These are phyloP conservation scores for Dendropsophus ebraccatus DNA, from an alignment of 2,113 vertebrate genomes.

Conservation along the genomic window DNA sequence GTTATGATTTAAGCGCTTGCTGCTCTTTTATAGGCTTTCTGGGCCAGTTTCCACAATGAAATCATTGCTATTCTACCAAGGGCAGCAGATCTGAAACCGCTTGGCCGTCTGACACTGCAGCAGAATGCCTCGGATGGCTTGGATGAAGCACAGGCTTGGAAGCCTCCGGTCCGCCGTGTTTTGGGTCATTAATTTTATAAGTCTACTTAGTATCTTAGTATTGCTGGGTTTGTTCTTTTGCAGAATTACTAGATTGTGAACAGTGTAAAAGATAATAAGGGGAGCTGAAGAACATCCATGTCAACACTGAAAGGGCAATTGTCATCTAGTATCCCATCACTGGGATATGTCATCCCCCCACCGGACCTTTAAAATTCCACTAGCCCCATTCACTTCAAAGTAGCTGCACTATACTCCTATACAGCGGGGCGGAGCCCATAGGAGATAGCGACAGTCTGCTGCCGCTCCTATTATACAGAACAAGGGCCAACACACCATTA, in stretches of 20 bases:
- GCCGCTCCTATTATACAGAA: too few species aligned
- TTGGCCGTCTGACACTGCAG: slow-evolving; percentile 15
- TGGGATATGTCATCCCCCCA: too few species aligned
- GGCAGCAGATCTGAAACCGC: slow-evolving; percentile 5
- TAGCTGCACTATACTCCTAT: too few species aligned
- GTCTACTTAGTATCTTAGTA: neutral
- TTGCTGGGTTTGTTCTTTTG: neutral
- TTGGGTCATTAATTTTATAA: slow-evolving; percentile 30
- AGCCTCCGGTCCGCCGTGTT: neutral
- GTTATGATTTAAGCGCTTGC: neutral
- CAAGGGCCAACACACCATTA: too few species aligned
- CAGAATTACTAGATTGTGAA: neutral
- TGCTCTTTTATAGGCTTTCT: slow-evolving; percentile 48
- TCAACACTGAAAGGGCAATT: too few species aligned
- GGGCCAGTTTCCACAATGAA: slow-evolving; percentile 31
- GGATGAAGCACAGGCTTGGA: slow-evolving; percentile 4
- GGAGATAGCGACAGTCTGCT: too few species aligned
- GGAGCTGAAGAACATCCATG: too few species aligned
- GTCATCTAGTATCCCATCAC: too few species aligned
- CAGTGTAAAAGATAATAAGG: neutral
- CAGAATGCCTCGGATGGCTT: neutral
- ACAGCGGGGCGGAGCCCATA: too few species aligned
- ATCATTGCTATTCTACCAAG: slow-evolving; percentile 35
- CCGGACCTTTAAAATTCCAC: too few species aligned
- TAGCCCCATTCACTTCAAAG: too few species aligned